A percentile compares a stretch with the other conserved stretches of the same genome.
Conservation (phyloP, 30 jellyfish, hydroid and myxozoan species). For the Rhopilema esculentum region DNA sequence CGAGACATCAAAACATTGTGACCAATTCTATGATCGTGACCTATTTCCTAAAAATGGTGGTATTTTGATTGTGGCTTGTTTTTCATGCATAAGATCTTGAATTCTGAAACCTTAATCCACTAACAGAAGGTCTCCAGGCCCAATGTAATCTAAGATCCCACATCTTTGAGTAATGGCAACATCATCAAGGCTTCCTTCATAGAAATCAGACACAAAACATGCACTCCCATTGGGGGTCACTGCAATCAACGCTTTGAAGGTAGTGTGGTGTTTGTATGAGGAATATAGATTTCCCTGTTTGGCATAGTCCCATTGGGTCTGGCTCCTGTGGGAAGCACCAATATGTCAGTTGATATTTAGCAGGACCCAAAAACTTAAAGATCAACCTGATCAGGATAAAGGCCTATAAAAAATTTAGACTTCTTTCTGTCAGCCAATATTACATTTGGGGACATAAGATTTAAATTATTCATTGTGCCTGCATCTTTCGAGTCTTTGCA, state of each 20-base stretch:
- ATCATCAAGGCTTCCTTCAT: conserved; percentile 81
- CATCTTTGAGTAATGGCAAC: conserved; percentile 66
- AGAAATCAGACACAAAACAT: conserved; percentile 69
- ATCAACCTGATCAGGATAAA: conserved; percentile 29
- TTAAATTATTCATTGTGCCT: not conserved
- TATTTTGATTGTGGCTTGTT: conserved; percentile 82
- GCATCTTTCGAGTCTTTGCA: not conserved
- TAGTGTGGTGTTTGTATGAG: not conserved
- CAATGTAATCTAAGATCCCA: conserved; percentile 73
- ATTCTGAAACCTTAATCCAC: conserved; percentile 90
- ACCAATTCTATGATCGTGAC: too few relatives aligned
- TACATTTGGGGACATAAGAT: conserved; percentile 26
- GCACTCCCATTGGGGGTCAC: conserved; percentile 84
- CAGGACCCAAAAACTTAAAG: not conserved
- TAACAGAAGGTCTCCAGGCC: conserved; percentile 73
- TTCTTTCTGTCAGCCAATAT: conserved; percentile 29
- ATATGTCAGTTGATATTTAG: not conserved
- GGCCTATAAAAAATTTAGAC: conserved; percentile 47
- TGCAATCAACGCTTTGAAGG: conserved; percentile 72
- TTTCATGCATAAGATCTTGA: conserved; percentile 70
- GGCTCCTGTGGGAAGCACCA: too few relatives aligned
- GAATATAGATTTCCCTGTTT: not conserved
- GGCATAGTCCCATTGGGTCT: not conserved
- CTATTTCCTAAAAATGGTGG: conserved; percentile 85
- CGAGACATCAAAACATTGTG: too few relatives aligned